Base-by-base conservation (phyloP, 1,140 invertebrate species). In the Tetranychus cinnabarinus region DNA sequence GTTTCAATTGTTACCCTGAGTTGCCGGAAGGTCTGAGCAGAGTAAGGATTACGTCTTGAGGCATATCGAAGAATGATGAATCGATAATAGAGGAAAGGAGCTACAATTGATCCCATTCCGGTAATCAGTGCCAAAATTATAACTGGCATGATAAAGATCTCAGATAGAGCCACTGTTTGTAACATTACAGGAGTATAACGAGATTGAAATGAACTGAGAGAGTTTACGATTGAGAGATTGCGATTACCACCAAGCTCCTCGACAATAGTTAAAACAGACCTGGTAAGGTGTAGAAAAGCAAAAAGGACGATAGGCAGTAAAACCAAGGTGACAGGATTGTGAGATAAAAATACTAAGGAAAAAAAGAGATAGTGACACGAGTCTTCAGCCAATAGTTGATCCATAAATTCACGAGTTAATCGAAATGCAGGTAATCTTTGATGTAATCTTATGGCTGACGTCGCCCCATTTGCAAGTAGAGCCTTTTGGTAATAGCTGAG, bases 291-390 rank as follows among this genome's bases (percentile, higher is more conserved):
- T 31, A 96, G 78, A 13, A 92, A 69, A 4, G 88, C 88, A 76
- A 93, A 96, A 54, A 95, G 74, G 67, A 86, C 81, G 60, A 93
- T 78, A 37, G 92, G 91, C 50, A 86, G 74, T 56, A 96, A 72
- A n/a, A 86, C 86, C 77, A 96, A 77, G 65, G 88, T 81, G 56
- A 91, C 81, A 36, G 91, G 89, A 59, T 82, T 76, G 45, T 83
- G 83, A 72, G 86, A 90, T 64, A 95, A 77, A 71, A 97, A 97
- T 67, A 96, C 88, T 56, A 95, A 72, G 12, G 88, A 88, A 73
- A 86, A 98, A 71, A 96, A 81, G 59, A 97, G 76, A 71, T 98
- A 97, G 72, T 98, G 93, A 66, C 86, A 90, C 61, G 88, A 92
- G 75, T 97, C 93, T 73, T 97, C 93, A 50, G 82, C 67, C 63